A percentile compares a stretch with the other conserved stretches of the same genome.
Evolutionary conservation across 2,888 invertebrate species (phyloP).

Genomic region (Marronus borbonicus): DNA sequence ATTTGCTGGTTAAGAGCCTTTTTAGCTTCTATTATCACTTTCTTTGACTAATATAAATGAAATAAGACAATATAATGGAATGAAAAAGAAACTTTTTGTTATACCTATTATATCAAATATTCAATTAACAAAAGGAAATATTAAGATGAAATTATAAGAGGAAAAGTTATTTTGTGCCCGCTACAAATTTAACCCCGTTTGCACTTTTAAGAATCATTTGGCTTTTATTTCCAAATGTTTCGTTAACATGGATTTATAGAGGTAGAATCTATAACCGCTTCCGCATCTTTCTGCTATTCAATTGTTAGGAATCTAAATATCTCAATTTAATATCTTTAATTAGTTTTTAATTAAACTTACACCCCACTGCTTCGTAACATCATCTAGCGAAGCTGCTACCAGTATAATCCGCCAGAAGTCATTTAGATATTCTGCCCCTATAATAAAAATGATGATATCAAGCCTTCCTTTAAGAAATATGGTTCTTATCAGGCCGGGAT

Average conservation of each 20-base stretch:
- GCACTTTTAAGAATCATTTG: too few species aligned
- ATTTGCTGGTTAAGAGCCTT: too few species aligned
- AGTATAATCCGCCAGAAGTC: slow-evolving; percentile 25
- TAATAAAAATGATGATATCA: slow-evolving; percentile 47
- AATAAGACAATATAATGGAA: too few species aligned
- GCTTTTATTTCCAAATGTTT: neutral
- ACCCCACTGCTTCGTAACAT: neutral
- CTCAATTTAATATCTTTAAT: slow-evolving; percentile 35
- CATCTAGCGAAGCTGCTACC: slow-evolving; percentile 9
- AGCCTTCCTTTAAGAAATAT: slow-evolving; percentile 33
- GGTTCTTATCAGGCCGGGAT: slow-evolving; percentile 37
- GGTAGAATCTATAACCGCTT: slow-evolving; percentile 7
- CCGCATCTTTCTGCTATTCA: neutral
- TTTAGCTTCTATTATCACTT: too few species aligned
- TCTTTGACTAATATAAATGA: too few species aligned
- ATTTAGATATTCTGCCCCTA: slow-evolving; percentile 42
- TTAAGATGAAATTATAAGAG: too few species aligned
- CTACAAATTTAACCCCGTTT: too few species aligned
- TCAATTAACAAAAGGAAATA: too few species aligned
- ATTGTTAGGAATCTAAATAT: slow-evolving; percentile 11
- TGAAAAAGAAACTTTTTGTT: too few species aligned
- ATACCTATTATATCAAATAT: too few species aligned
- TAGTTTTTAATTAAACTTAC: slow-evolving; percentile 36
- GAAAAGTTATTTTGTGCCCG: too few species aligned
- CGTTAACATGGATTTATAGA: neutral